These are phyloP conservation scores for Bathynomus jamesi DNA, from an alignment of 1,140 invertebrate genomes.

Conservation along the genomic window DNA sequence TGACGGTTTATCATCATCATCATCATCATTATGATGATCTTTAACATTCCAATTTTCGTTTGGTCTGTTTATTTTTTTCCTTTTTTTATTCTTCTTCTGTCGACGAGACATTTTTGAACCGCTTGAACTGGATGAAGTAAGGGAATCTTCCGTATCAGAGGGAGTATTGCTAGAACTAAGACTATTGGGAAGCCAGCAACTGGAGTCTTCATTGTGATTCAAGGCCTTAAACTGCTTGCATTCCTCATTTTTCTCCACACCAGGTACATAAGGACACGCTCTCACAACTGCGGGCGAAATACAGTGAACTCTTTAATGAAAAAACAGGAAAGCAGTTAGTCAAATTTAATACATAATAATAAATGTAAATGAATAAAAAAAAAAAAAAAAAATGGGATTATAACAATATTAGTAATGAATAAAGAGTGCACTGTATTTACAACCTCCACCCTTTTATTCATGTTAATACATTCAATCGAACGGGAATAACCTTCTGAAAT, in stretches of 20 bases:
- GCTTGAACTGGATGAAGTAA: not conserved
- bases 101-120: not conserved
- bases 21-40: not conserved
- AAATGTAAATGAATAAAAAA: no score
- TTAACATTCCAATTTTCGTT: not conserved
- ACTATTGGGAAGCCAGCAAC: not conserved
- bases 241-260: not conserved
- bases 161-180: not conserved
- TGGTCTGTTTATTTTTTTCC: not conserved
- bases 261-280: not conserved
- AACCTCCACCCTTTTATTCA: not conserved
- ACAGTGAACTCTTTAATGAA: not conserved
- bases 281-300: not conserved
- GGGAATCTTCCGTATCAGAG: not conserved
- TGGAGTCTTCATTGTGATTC: not conserved
- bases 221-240: not conserved
- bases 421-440: not conserved
- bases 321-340: not conserved
- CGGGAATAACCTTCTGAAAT: no score
- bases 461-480: no score
- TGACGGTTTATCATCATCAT: not conserved
- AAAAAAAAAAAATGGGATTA: not conserved
- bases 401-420: not conserved
- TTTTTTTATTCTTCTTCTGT: not conserved
- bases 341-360: no score